Percentiles rank a stretch among this genome's conserved stretches.
phyloP scores from a whole-genome alignment of 2,113 vertebrate genomes.

The Electrona antarctica region DNA sequence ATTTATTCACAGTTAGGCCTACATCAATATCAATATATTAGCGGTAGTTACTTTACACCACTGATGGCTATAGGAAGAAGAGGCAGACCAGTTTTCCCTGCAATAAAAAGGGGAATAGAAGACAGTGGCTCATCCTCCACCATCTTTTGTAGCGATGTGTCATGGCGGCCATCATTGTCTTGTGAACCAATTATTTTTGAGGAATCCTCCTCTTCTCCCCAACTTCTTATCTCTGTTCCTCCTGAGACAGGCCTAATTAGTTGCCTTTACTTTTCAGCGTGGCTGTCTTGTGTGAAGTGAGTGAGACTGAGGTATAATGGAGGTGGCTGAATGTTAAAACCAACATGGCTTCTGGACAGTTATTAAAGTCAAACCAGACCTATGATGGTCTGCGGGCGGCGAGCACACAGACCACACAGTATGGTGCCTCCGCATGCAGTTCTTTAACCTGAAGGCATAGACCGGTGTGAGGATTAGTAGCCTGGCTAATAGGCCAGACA shows the following conservation, averaged over 20 bases:
- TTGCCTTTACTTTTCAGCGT: slow-evolving; percentile 21
- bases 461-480: no score
- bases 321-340: slow-evolving; percentile 40
- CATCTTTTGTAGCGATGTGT: slow-evolving; percentile 19
- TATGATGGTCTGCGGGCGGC: neutral
- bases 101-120: neutral
- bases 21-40: no score
- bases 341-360: slow-evolving; percentile 30
- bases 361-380: neutral
- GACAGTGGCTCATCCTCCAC: neutral
- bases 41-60: no score
- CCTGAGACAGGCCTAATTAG: slow-evolving; percentile 59
- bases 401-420: no score
- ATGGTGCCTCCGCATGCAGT: no score
- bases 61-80: no score
- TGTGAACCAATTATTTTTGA: slow-evolving; percentile 55
- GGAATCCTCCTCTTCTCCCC: slow-evolving; percentile 41
- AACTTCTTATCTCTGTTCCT: slow-evolving; percentile 45
- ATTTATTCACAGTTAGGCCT: no score
- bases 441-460: no score
- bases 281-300: slow-evolving; percentile 15
- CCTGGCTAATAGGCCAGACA: no score
- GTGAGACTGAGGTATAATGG: slow-evolving; percentile 26
- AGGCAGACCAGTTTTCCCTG: no score
- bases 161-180: slow-evolving; percentile 29